Conservation (phyloP, 1,140 invertebrate species). For the Brachystomella parvula region DNA sequence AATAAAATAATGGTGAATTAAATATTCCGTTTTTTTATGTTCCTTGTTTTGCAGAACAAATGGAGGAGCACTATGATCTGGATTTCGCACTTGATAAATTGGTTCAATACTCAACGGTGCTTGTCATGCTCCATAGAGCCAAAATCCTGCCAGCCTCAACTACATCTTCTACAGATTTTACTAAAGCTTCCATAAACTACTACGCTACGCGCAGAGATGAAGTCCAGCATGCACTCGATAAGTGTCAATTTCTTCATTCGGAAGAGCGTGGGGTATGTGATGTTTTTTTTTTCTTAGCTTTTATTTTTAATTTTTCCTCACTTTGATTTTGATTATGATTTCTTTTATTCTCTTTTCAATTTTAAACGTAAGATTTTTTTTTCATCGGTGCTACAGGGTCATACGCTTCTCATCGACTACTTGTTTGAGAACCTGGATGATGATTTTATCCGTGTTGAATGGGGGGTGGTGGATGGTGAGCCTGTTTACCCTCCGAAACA, state of each 20-base stretch:
- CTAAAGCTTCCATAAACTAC: neutral
- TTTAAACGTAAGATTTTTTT: neutral
- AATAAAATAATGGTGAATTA: neutral
- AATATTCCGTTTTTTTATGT: neutral
- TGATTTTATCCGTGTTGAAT: conserved; percentile 21
- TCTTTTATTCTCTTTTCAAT: neutral
- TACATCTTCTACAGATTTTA: neutral
- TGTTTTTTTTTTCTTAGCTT: neutral
- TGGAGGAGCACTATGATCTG: conserved; percentile 12
- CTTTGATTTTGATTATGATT: neutral
- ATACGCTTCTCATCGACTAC: conserved; percentile 33
- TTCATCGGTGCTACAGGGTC: conserved; percentile 9
- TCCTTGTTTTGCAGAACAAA: neutral
- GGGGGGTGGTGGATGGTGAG: conserved; percentile 22
- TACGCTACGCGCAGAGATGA: conserved; percentile 16
- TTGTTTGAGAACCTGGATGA: conserved; percentile 28
- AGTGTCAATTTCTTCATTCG: conserved; percentile 19
- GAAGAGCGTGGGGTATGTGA: conserved; percentile 24
- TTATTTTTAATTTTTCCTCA: neutral
- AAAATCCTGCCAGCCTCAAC: conserved; percentile 25
- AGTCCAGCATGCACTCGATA: conserved; percentile 19
- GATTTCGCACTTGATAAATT: conserved; percentile 28
- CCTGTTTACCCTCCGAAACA: conserved; percentile 32
- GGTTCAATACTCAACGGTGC: conserved; percentile 31
- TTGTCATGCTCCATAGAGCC: conserved; percentile 33